Evolutionary conservation across 2,113 vertebrate genomes (phyloP), one percentile per base, ranked within the genome.

Genomic region (Marcusenius ussheri): DNA sequence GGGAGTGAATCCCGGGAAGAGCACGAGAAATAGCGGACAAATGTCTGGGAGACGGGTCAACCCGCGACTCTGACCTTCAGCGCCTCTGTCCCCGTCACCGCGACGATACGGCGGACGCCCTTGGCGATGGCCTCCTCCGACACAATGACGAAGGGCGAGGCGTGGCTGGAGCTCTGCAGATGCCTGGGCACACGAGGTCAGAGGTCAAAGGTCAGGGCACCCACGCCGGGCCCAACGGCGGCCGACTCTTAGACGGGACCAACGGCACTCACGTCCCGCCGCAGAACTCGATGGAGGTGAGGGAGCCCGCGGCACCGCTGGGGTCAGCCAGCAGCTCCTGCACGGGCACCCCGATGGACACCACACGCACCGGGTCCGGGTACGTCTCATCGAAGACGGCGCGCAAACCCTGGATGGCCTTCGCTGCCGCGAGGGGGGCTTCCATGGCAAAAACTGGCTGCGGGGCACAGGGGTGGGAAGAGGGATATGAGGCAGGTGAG

Each of bases 331-430:
- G 94, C 91, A 99, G 95, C 27, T 98, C 95, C 35, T 97, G 95
- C 21, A 99, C 97, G 0, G 98, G 97, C 51, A 98, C 92, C 4
- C 98, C 98, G 9, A 99, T 96, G 0, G 98, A 99, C 87, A 99
- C 98, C 0, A 99, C 98, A 0, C 98, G 95, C 42, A 99, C 98
- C 0, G 98, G 98, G 93, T 99, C 98, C 0, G 98, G 98, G 91
- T 99, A 99, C 0, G 98, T 99, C 95, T 99, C 98, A 0, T 99
- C 98, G 88, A 99, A 99, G 89, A 99, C 98, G 0, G 98, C 98
- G 1, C 98, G 95, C 92, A 99, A 95, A 5, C 98, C 98, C 92
- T 99, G 98, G 92, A 99, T 98, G 47, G 98, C 98, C 94, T 99
- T 99, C 39, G 98, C 98, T 80, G 94, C 95, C 2, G 97, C 98